These are phyloP conservation scores for Lepus townsendii DNA, from an alignment of 2,797 vertebrate genomes.

Conservation along the genomic window DNA sequence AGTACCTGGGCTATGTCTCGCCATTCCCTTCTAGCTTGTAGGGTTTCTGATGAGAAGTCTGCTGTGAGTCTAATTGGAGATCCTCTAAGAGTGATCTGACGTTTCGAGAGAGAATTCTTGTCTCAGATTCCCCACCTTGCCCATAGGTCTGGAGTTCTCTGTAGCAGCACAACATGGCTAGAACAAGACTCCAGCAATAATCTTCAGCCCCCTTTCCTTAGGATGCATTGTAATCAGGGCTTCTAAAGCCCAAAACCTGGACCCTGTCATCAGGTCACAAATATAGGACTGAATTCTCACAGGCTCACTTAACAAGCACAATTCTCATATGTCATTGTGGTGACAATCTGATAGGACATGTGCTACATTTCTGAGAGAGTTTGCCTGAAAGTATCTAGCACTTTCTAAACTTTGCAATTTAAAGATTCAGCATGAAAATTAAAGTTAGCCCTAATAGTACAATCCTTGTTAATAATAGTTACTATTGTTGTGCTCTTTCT, in stretches of 20 bases:
- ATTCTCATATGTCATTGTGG: not conserved
- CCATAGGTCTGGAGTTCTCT: not conserved
- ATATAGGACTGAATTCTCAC: not conserved
- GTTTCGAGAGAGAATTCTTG: too few species aligned
- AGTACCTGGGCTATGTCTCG: too few species aligned
- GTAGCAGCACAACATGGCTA: not conserved
- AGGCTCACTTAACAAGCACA: not conserved
- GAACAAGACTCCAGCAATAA: not conserved
- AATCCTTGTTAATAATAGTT: not conserved
- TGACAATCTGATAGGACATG: not conserved
- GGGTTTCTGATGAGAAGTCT: too few species aligned
- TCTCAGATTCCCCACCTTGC: too few species aligned
- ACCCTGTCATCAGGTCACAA: not conserved
- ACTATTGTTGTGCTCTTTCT: not conserved
- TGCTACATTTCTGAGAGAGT: not conserved
- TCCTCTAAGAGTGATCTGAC: too few species aligned
- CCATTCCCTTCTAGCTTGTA: too few species aligned
- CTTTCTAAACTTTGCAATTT: not conserved
- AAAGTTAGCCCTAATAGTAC: not conserved
- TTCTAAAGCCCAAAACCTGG: not conserved
- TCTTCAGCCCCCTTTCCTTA: not conserved
- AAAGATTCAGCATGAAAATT: not conserved
- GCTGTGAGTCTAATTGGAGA: too few species aligned
- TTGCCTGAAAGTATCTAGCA: not conserved
- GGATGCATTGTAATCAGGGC: not conserved